A percentile compares a stretch with the other conserved stretches of the same genome.
Conservation (phyloP, 2,797 vertebrate species). For the Telmatherina bonti region DNA sequence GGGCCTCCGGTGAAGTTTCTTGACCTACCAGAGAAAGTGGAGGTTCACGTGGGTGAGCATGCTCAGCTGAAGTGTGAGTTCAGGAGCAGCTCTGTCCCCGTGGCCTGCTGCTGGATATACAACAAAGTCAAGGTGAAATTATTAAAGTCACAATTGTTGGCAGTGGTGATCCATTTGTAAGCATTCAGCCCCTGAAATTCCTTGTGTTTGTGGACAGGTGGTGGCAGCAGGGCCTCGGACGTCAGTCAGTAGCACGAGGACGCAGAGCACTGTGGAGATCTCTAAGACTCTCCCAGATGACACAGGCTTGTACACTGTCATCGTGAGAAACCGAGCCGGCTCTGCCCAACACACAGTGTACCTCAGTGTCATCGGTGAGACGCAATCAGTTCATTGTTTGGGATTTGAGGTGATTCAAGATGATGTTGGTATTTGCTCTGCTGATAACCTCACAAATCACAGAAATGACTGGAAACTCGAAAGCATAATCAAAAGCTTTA, state of each 20-base stretch:
- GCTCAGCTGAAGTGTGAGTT: slow-evolving; percentile 77
- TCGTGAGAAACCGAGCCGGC: slow-evolving; percentile 73
- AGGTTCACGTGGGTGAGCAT: slow-evolving; percentile 72
- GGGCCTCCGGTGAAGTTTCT: slow-evolving; percentile 76
- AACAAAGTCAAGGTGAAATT: slow-evolving; percentile 79
- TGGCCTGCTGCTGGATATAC: slow-evolving; percentile 86
- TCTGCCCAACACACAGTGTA: slow-evolving; percentile 69
- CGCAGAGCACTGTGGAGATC: slow-evolving; percentile 68
- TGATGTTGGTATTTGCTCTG: not conserved
- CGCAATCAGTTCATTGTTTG: not conserved
- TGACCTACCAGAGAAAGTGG: slow-evolving; percentile 72
- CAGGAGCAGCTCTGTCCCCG: slow-evolving; percentile 72
- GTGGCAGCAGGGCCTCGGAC: slow-evolving; percentile 51
- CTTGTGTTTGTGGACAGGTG: slow-evolving; percentile 56
- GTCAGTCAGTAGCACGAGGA: slow-evolving; percentile 53
- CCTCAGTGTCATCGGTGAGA: slow-evolving; percentile 77
- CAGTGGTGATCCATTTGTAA: not conserved
- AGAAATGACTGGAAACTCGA: not conserved
- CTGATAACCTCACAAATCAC: not conserved
- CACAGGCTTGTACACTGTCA: slow-evolving; percentile 74
- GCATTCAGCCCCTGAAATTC: not conserved
- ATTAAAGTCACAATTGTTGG: not conserved
- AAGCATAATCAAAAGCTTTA: not conserved
- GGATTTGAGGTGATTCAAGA: not conserved
- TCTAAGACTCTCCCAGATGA: slow-evolving; percentile 64